Evolutionary conservation across 2,888 invertebrate species (phyloP).

Genomic region (Ditylenchus weischeri): DNA sequence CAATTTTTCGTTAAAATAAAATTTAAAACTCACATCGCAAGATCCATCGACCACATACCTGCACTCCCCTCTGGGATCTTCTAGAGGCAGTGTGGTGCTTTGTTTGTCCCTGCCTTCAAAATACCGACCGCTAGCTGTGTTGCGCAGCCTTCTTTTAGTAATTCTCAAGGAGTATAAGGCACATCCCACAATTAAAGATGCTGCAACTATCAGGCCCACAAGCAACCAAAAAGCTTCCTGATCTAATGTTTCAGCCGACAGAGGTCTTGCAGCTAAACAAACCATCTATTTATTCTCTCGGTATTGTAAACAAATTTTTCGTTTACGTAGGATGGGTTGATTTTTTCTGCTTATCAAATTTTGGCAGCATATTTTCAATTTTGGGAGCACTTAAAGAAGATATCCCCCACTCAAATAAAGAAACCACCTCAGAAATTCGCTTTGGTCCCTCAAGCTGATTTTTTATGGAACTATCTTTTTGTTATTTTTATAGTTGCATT

Average conservation of each 20-base stretch:
- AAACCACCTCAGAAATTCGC: too few relatives aligned
- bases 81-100: slow-evolving; percentile 1
- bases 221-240: slow-evolving; percentile 8
- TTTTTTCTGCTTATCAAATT: too few relatives aligned
- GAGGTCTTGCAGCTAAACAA: neutral
- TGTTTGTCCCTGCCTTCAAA: slow-evolving; percentile 6
- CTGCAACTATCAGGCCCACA: neutral
- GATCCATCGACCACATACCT: slow-evolving; percentile 4
- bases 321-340: too few relatives aligned
- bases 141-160: neutral
- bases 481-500: too few relatives aligned
- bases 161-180: slow-evolving; percentile 4
- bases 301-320: too few relatives aligned
- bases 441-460: too few relatives aligned
- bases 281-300: too few relatives aligned
- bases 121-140: neutral
- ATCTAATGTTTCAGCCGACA: neutral
- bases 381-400: too few relatives aligned
- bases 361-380: too few relatives aligned
- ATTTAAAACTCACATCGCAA: neutral
- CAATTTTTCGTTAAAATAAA: neutral
- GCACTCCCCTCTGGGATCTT: neutral
- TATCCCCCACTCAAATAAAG: too few relatives aligned
- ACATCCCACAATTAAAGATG: neutral
- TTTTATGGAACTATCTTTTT: too few relatives aligned